Base-by-base conservation (phyloP, 35 echinoderm and acorn worm species). In the Patiria miniata region DNA sequence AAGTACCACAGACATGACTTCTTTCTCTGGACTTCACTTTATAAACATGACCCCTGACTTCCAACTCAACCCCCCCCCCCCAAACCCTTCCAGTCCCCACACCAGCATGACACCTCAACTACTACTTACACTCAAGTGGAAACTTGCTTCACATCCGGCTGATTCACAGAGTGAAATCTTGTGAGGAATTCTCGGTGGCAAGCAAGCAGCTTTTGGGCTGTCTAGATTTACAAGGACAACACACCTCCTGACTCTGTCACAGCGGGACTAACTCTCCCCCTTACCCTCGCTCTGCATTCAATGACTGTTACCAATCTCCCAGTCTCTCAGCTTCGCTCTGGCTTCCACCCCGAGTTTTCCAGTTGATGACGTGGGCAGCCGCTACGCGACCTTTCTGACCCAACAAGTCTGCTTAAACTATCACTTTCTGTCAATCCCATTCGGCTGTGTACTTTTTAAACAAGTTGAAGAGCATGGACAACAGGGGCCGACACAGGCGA, bases 1-100 rank as follows among this genome's bases (percentile, higher is more conserved):
- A 73, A 73, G 65, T 73, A 23, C 65, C 65, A 32, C 65, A 73
- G 65, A 73, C 65, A 73, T 32, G n/a, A 73, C 65, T 73, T 73
- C 65, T 73, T 73, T 73, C 65, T 73, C 29, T 34, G n/a, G 65
- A 36, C 29, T 73, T 73, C 65, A 73, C 65, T 73, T 73, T 34
- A 73, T 73, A 73, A 73, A 73, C 65, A 73, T 73, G 65, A 73
- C 65, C 65, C 29, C 29, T 34, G 21, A 73, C 65, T 23, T 9
- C 7, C n/a, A n/a, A n/a, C 26, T 26, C 21, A 30, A 3, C 65
- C 26, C 22, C 65, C 65, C 8, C 7, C 29, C 34, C 26, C 65
- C 22, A 73, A 26, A 73, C 4, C 4, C 12, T 12, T 47, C 42
- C 12, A 6, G 42, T 12, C 12, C 4, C 42, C 42, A 47, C 12